These are phyloP conservation scores for Corythaixoides concolor DNA, from an alignment of 2,113 vertebrate genomes.

Conservation along the genomic window DNA sequence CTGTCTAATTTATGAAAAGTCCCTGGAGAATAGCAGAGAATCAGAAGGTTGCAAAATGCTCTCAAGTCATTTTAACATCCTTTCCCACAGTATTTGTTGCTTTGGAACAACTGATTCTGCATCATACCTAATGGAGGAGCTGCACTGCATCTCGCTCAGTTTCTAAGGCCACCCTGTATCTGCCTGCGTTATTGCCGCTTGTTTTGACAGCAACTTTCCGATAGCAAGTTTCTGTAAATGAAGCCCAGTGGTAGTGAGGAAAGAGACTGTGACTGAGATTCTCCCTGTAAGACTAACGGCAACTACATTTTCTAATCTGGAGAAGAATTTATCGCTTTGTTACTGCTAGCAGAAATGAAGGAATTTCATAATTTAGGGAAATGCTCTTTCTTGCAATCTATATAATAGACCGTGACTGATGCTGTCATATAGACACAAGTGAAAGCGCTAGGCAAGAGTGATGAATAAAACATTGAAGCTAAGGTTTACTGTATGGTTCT, in stretches of 20 bases:
- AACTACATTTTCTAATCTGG: not conserved
- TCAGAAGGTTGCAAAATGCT: not conserved
- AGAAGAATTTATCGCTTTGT: not conserved
- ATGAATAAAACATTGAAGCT: constrained; percentile 3
- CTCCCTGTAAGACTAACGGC: not conserved
- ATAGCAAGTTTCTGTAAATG: not conserved
- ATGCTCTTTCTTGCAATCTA: not conserved
- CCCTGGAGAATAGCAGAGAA: not conserved
- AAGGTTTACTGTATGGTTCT: not conserved
- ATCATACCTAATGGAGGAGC: not conserved
- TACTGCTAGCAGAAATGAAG: not conserved
- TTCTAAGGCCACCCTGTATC: not conserved
- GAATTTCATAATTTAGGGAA: not conserved
- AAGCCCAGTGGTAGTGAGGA: not conserved
- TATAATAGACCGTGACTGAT: not conserved
- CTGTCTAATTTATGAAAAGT: not conserved
- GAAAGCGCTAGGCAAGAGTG: not conserved
- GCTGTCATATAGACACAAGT: not conserved
- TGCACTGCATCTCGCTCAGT: not conserved
- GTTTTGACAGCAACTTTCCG: not conserved
- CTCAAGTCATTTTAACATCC: not conserved
- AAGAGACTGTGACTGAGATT: not conserved
- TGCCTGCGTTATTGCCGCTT: not conserved
- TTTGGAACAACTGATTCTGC: not conserved
- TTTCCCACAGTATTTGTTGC: not conserved